These are phyloP conservation scores for Euplexia lucipara DNA, from an alignment of 2,888 invertebrate genomes.

Conservation along the genomic window DNA sequence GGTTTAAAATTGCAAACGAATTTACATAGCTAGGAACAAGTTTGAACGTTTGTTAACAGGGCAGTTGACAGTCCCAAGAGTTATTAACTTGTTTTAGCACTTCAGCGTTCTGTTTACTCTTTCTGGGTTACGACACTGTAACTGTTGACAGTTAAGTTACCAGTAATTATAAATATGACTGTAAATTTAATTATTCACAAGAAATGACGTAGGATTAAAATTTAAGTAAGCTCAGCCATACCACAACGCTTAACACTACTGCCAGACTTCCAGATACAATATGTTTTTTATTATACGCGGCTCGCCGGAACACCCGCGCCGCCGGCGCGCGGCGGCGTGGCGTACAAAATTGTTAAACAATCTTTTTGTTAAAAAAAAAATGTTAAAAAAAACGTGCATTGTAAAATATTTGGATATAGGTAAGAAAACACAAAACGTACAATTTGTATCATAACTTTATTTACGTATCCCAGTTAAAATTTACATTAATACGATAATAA, in stretches of 20 bases:
- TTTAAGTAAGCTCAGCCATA: too few relatives aligned
- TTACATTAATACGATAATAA: slow-evolving; percentile 79
- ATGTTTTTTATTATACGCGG: too few relatives aligned
- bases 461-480: slow-evolving; percentile 87
- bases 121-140: slow-evolving; percentile 27
- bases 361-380: not conserved
- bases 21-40: slow-evolving; percentile 50
- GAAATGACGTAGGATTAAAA: too few relatives aligned
- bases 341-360: too few relatives aligned
- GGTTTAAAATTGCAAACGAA: slow-evolving; percentile 58
- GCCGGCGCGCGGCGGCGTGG: too few relatives aligned
- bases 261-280: too few relatives aligned
- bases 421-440: slow-evolving; percentile 30
- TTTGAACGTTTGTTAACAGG: slow-evolving; percentile 47
- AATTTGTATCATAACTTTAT: slow-evolving; percentile 82
- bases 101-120: slow-evolving; percentile 43
- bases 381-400: not conserved
- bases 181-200: too few relatives aligned
- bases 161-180: not conserved
- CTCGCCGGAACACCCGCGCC: too few relatives aligned
- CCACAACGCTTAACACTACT: not conserved
- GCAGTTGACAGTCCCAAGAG: slow-evolving; percentile 54
- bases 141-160: not conserved
- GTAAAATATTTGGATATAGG: not conserved
- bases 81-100: slow-evolving; percentile 51